These are phyloP conservation scores for Pseudochaenichthys georgianus DNA, from an alignment of 2,797 vertebrate species.

Conservation along the genomic window DNA sequence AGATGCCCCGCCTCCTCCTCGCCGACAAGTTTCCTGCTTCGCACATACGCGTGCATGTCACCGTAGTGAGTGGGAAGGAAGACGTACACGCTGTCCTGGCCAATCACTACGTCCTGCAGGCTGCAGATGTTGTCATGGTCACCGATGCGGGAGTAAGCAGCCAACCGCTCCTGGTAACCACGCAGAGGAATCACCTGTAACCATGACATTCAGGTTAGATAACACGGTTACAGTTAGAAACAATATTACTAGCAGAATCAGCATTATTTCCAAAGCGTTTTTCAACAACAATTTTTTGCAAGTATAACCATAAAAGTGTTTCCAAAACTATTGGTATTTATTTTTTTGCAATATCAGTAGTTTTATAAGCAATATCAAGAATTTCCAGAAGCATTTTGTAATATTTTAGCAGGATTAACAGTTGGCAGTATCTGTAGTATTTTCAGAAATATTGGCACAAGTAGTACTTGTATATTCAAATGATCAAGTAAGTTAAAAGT, in stretches of 20 bases:
- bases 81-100: conserved; percentile 77
- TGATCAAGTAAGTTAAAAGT: too few relatives aligned
- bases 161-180: conserved; percentile 82
- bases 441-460: background rate
- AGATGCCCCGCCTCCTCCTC: conserved; percentile 84
- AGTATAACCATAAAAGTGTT: background rate
- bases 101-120: conserved; percentile 81
- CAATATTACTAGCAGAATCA: background rate
- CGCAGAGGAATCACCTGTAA: conserved; percentile 84
- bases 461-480: too few relatives aligned
- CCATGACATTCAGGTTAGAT: conserved; percentile 9
- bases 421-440: background rate
- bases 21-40: conserved; percentile 79
- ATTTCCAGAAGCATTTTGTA: background rate
- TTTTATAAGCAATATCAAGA: background rate
- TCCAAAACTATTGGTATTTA: background rate
- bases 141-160: conserved; percentile 82
- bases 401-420: too few relatives aligned
- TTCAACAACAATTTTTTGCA: background rate
- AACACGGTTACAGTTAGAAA: background rate
- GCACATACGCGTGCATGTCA: conserved; percentile 90
- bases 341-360: background rate
- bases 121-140: conserved; percentile 83
- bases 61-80: conserved; percentile 84
- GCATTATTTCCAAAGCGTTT: background rate